Evolutionary conservation across 2,888 invertebrate genomes (phyloP).

Genomic region (Pseudococcus jackbeardsleyi): DNA sequence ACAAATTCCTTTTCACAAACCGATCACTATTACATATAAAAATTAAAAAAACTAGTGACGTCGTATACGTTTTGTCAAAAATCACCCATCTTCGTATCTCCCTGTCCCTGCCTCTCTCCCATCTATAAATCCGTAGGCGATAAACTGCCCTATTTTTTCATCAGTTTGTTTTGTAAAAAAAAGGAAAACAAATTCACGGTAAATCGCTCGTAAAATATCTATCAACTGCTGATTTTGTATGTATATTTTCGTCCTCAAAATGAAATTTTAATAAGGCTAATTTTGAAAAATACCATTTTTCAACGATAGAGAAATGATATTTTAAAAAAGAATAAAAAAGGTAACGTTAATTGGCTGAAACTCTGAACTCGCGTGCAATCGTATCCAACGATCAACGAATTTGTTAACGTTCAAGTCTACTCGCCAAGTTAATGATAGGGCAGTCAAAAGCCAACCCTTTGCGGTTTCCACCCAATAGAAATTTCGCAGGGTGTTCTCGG

Average conservation of each 20-base stretch:
- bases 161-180: no score
- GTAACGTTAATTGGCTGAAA: slow-evolving; percentile 7
- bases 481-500: slow-evolving; percentile 31
- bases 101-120: no score
- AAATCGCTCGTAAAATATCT: no score
- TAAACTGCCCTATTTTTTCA: no score
- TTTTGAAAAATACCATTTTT: not conserved
- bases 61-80: no score
- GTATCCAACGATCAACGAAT: slow-evolving; percentile 43
- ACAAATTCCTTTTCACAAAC: no score
- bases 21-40: no score
- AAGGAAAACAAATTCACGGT: no score
- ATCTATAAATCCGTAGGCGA: no score
- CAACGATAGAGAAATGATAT: not conserved
- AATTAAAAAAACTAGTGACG: no score
- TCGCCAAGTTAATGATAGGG: slow-evolving; percentile 57
- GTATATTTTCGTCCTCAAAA: not conserved
- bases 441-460: slow-evolving; percentile 53
- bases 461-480: slow-evolving; percentile 49
- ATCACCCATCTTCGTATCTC: no score
- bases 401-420: slow-evolving; percentile 23
- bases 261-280: not conserved
- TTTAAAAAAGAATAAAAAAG: not conserved
- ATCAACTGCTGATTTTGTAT: no score
- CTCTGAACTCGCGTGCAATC: slow-evolving; percentile 4